phyloP scores from a whole-genome alignment of 2,888 invertebrate genomes.

The Acleris cristana region DNA sequence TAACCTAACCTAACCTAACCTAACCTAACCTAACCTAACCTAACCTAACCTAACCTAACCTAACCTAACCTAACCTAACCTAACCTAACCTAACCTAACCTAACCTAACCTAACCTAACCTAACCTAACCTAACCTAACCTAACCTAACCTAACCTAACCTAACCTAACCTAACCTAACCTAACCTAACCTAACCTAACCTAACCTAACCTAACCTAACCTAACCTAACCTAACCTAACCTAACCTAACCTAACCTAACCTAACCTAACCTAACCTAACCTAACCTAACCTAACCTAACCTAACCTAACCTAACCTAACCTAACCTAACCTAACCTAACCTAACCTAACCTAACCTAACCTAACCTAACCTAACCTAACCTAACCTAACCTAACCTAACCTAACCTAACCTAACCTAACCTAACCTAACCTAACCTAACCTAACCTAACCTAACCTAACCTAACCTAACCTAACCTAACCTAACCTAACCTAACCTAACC shows the following conservation, averaged over 20 bases:
- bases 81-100: conserved; percentile 28
- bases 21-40: conserved; percentile 22
- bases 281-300: conserved; percentile 22
- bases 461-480: conserved; percentile 22
- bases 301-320: conserved; percentile 22
- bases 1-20: conserved; percentile 22
- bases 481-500: conserved; percentile 22
- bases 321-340: conserved; percentile 22
- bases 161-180: conserved; percentile 22
- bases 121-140: conserved; percentile 28
- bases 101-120: conserved; percentile 28
- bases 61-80: conserved; percentile 28
- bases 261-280: conserved; percentile 22
- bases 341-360: conserved; percentile 22
- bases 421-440: conserved; percentile 22
- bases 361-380: conserved; percentile 22
- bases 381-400: conserved; percentile 22
- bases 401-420: conserved; percentile 22
- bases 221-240: conserved; percentile 22
- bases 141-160: conserved; percentile 26
- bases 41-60: conserved; percentile 16
- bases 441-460: conserved; percentile 22
- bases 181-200: conserved; percentile 22
- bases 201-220: conserved; percentile 22
- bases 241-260: conserved; percentile 22